Evolutionary conservation across 2,888 invertebrate genomes (phyloP).

Genomic region (Microctonus hyperodae): DNA sequence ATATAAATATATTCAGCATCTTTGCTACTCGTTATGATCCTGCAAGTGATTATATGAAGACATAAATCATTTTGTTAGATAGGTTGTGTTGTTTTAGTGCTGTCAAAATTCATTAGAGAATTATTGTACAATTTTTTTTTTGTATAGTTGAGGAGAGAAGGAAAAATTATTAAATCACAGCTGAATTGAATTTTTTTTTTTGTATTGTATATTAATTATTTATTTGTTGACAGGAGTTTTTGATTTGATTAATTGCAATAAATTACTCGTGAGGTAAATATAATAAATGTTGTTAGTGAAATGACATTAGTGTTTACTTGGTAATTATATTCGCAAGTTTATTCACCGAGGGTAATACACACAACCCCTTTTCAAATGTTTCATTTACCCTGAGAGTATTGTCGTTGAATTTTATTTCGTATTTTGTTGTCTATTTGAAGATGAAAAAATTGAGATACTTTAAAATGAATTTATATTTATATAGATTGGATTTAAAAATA

Average conservation of each 20-base stretch:
- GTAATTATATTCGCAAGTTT: slow-evolving; percentile 3
- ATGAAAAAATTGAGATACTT: neutral
- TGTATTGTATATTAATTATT: no score
- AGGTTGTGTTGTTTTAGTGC: neutral
- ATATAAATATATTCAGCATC: neutral
- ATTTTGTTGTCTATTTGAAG: neutral
- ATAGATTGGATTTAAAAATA: no score
- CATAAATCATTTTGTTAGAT: neutral
- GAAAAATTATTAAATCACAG: neutral
- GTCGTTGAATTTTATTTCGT: neutral
- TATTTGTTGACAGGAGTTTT: neutral
- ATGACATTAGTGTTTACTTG: neutral
- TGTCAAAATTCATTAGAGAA: neutral
- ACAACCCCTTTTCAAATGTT: neutral
- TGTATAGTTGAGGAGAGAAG: neutral
- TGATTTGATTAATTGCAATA: neutral
- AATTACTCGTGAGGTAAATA: neutral
- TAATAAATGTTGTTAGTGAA: neutral
- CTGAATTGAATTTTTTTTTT: neutral
- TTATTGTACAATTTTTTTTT: neutral
- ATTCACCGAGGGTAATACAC: slow-evolving; percentile 25
- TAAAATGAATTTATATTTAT: no score
- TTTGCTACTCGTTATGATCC: neutral
- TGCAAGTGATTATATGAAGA: neutral
- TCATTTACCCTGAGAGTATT: slow-evolving; percentile 1